phyloP scores from a whole-genome alignment of 1,140 invertebrate genomes.

The Bombus affinis region DNA sequence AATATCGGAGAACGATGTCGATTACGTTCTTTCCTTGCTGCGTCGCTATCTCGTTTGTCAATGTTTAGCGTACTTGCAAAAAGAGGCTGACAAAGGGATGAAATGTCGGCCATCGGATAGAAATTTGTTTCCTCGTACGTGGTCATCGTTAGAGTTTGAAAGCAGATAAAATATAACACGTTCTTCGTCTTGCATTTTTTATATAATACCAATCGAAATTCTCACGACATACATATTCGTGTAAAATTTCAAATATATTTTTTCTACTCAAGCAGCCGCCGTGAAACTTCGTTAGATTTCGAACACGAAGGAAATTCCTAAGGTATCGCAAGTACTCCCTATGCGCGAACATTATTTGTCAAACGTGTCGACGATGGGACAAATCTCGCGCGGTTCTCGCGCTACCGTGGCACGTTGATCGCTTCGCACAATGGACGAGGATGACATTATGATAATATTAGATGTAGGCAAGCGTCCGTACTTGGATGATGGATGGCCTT shows the following conservation, averaged over 20 bases:
- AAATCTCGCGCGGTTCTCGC: constrained; percentile 30
- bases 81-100: background rate
- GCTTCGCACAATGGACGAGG: constrained; percentile 59
- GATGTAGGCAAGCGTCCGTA: constrained; percentile 50
- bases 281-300: no score
- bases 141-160: background rate
- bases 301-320: background rate
- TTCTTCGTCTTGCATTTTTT: background rate
- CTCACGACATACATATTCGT: background rate
- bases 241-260: no score
- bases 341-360: constrained; percentile 61
- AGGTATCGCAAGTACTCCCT: background rate
- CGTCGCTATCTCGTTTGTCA: constrained; percentile 10
- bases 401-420: constrained; percentile 55
- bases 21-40: background rate
- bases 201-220: background rate
- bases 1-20: constrained; percentile 12
- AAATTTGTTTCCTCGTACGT: background rate
- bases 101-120: background rate
- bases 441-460: constrained; percentile 73
- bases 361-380: constrained; percentile 47
- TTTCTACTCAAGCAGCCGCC: no score
- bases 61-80: background rate
- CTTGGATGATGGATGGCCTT: constrained; percentile 67
- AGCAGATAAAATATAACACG: background rate